phyloP scores from a whole-genome alignment of 2,113 vertebrate genomes.

The Perccottus glenii region DNA sequence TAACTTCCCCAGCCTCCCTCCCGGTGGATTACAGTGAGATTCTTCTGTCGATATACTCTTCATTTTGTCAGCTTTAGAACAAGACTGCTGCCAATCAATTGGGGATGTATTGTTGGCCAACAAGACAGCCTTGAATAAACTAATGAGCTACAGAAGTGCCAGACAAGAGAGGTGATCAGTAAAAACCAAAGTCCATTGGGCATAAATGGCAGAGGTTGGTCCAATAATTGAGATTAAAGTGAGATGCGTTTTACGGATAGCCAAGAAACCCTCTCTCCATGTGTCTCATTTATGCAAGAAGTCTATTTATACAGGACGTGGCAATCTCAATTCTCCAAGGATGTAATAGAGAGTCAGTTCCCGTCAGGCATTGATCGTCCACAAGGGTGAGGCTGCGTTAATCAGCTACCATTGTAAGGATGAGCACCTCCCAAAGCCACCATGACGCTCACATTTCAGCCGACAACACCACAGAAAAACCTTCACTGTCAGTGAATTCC shows the following conservation, averaged over 20 bases:
- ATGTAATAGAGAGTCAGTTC: slow-evolving; percentile 66
- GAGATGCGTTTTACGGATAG: slow-evolving; percentile 43
- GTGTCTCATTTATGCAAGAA: slow-evolving; percentile 47
- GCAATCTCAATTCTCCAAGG: slow-evolving; percentile 58
- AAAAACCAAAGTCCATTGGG: slow-evolving; percentile 30
- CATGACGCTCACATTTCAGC: slow-evolving; percentile 63
- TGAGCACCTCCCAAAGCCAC: slow-evolving; percentile 58
- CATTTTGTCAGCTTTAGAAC: slow-evolving; percentile 31
- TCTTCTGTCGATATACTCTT: slow-evolving; percentile 46
- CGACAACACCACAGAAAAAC: slow-evolving; percentile 40
- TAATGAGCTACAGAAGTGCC: slow-evolving; percentile 52
- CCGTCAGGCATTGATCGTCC: slow-evolving; percentile 76
- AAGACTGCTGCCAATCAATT: slow-evolving; percentile 55
- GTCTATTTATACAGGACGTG: slow-evolving; percentile 68
- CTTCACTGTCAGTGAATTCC: slow-evolving; percentile 18
- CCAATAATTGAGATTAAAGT: slow-evolving; percentile 59
- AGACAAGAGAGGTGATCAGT: slow-evolving; percentile 60
- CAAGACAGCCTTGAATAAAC: slow-evolving; percentile 43
- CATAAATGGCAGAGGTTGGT: slow-evolving; percentile 50
- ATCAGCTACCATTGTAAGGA: slow-evolving; percentile 72
- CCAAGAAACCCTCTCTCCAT: slow-evolving; percentile 17
- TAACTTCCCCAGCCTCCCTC: slow-evolving; percentile 17
- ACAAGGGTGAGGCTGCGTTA: slow-evolving; percentile 66
- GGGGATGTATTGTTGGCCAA: slow-evolving; percentile 32
- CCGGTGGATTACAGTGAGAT: slow-evolving; percentile 42